phyloP scores from a whole-genome alignment of 2,113 vertebrate species.

The Tamias sibiricus region DNA sequence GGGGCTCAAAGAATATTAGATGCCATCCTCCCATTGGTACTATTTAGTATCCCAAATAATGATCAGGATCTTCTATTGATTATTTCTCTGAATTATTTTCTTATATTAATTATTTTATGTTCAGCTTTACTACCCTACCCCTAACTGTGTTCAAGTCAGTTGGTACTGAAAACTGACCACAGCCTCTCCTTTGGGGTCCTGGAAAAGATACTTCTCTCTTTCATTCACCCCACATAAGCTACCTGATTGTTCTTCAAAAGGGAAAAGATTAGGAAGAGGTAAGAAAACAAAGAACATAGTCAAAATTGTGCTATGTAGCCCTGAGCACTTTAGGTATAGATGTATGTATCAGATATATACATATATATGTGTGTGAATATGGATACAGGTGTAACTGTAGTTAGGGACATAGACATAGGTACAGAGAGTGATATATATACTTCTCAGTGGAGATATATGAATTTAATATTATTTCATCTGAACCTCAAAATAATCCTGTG shows the following conservation, averaged over 20 bases:
- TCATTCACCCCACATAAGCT: background rate
- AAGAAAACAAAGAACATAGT: background rate
- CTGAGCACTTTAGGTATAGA: background rate
- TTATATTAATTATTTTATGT: background rate
- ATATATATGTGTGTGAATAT: background rate
- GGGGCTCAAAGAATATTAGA: background rate
- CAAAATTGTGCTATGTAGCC: background rate
- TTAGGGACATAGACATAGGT: fast-evolving
- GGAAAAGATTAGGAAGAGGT: background rate
- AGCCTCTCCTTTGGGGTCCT: background rate
- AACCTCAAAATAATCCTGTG: background rate
- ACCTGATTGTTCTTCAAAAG: background rate
- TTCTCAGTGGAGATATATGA: background rate
- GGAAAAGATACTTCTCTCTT: background rate
- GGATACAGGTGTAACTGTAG: background rate
- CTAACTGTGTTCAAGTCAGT: background rate
- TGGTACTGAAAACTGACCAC: background rate
- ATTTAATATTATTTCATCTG: background rate
- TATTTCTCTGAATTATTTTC: background rate
- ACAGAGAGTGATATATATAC: too few relatives aligned
- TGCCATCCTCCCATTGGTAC: background rate
- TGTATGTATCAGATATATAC: too few relatives aligned
- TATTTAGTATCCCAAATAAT: background rate
- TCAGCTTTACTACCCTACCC: background rate
- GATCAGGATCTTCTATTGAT: background rate